A percentile compares a stretch with the other conserved stretches of the same genome.
These are phyloP conservation scores for Calliphora vicina DNA, from an alignment of 1,140 invertebrate genomes.

Conservation along the genomic window DNA sequence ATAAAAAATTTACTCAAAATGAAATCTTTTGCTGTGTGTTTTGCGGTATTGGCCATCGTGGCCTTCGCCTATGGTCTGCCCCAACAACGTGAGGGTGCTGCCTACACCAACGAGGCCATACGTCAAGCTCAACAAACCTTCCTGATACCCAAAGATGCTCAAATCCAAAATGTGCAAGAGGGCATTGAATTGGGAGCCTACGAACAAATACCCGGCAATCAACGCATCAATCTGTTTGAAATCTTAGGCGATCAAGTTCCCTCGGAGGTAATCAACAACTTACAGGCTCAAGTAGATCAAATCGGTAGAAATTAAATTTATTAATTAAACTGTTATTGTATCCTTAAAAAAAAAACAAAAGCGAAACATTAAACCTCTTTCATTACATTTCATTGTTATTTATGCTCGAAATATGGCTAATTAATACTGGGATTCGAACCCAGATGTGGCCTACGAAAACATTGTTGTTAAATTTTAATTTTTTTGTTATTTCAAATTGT, in stretches of 20 bases:
- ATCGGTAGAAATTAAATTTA: slow-evolving; percentile 71
- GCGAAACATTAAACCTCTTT: slow-evolving; percentile 21
- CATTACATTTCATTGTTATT: slow-evolving; percentile 18
- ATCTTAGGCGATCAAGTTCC: slow-evolving; percentile 84
- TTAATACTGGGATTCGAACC: background rate
- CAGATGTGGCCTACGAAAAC: background rate
- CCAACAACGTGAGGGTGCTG: slow-evolving; percentile 79
- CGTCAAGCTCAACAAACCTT: slow-evolving; percentile 83
- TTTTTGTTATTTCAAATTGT: background rate
- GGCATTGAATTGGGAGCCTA: slow-evolving; percentile 83
- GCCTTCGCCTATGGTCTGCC: slow-evolving; percentile 68
- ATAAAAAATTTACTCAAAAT: slow-evolving; percentile 44
- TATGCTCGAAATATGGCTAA: background rate
- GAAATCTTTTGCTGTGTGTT: slow-evolving; percentile 62
- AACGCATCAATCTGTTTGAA: slow-evolving; percentile 81
- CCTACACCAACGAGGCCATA: slow-evolving; percentile 85
- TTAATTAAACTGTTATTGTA: too few species aligned
- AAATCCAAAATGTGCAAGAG: slow-evolving; percentile 84
- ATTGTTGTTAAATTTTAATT: slow-evolving; percentile 3
- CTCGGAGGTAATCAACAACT: slow-evolving; percentile 85
- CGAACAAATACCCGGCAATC: slow-evolving; percentile 82
- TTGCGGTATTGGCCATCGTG: slow-evolving; percentile 61
- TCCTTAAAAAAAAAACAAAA: background rate
- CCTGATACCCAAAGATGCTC: slow-evolving; percentile 83
- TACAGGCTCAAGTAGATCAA: slow-evolving; percentile 82